Evolutionary conservation across 2,797 vertebrate species (phyloP), one percentile per base, ranked within the genome.

Genomic region (Steatocranus sp.): DNA sequence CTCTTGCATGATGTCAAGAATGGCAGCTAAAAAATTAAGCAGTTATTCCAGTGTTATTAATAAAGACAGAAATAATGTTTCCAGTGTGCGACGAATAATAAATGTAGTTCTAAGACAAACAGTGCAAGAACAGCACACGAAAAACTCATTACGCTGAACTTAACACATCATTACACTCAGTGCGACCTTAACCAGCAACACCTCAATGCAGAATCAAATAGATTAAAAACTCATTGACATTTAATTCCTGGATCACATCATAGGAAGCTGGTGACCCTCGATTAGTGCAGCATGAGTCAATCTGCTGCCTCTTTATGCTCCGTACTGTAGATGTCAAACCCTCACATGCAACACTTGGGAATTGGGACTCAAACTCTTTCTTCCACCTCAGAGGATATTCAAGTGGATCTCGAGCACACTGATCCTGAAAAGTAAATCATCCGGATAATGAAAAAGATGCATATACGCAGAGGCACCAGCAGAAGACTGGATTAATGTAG

Each of bases 201-300:
- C 81, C 77, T 83, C 23, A 1, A 23, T 11, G 76, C 77, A 50
- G 25, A 87, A 83, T 84, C 76, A 17, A 20, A 83, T 56, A 49
- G 63, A 88, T 91, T 87, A 90, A 91, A 91, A 34, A 76, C 46
- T 87, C 86, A 85, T 86, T 93, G 88, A 92, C 91, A 90, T 93
- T 92, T 90, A 80, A 85, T 87, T 86, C 53, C 66, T 18, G 81
- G 75, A 90, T 83, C 86, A 79, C 46, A 82, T 86, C 63, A 8
- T 18, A 56, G 30, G 8, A 23, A 86, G 78, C 77, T 6, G 56
- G 51, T 79, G 82, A 88, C 86, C 86, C 83, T 70, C 1, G 15
- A 68, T 78, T 20, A 41, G 48, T 50, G 84, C 51, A 2, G 54
- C 32, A 17, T 25, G 70, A 81, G 79, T 48, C 49, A 54, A 34